Percentiles rank a stretch among this genome's conserved stretches.
Conservation (phyloP, 2,888 invertebrate genomes). For the Perizoma flavofasciatum region DNA sequence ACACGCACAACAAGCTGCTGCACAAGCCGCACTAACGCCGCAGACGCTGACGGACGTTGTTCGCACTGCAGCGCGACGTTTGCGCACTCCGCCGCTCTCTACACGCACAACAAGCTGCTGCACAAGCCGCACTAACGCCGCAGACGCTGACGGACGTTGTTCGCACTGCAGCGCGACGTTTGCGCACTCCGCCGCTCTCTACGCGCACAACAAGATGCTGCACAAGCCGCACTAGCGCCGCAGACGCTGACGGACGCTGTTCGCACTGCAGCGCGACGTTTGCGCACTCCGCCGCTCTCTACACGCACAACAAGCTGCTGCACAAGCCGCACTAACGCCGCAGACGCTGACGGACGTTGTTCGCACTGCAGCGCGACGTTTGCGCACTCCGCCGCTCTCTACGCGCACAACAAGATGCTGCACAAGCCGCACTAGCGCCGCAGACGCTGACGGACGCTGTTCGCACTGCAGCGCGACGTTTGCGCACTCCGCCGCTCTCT, state of each 20-base stretch:
- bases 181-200: slow-evolving; percentile 66
- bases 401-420: slow-evolving; percentile 74
- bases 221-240: slow-evolving; percentile 52
- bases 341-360: slow-evolving; percentile 40
- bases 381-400: slow-evolving; percentile 66
- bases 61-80: slow-evolving; percentile 60
- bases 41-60: slow-evolving; percentile 40
- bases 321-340: slow-evolving; percentile 52
- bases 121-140: slow-evolving; percentile 52
- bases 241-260: slow-evolving; percentile 40
- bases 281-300: slow-evolving; percentile 66
- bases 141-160: slow-evolving; percentile 40
- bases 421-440: slow-evolving; percentile 52
- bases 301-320: slow-evolving; percentile 74
- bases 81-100: slow-evolving; percentile 66
- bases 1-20: slow-evolving; percentile 74
- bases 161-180: slow-evolving; percentile 60
- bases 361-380: slow-evolving; percentile 60
- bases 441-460: slow-evolving; percentile 40
- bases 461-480: slow-evolving; percentile 60
- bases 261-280: slow-evolving; percentile 60
- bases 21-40: slow-evolving; percentile 52
- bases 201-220: slow-evolving; percentile 74
- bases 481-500: slow-evolving; percentile 66
- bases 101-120: slow-evolving; percentile 74